Conservation (phyloP, 2,797 vertebrate species). For the Oophaga sylvatica region DNA sequence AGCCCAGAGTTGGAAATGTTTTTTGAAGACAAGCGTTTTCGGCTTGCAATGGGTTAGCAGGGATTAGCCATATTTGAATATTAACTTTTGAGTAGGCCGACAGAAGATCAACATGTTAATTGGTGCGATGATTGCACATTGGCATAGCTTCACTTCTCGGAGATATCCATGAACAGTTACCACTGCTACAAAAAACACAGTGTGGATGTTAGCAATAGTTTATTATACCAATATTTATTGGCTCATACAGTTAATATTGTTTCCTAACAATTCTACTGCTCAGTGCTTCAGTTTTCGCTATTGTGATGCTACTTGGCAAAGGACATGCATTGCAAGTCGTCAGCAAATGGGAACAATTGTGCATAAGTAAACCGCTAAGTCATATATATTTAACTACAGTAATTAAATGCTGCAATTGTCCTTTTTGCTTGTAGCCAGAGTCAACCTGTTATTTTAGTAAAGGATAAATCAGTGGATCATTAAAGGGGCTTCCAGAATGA, state of each 20-base stretch:
- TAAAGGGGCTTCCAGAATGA: too few relatives aligned
- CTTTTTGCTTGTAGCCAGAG: too few relatives aligned
- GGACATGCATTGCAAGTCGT: not conserved
- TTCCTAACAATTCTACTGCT: not conserved
- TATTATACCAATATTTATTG: not conserved
- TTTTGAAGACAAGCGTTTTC: not conserved
- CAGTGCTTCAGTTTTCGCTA: not conserved
- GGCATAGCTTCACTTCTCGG: slow-evolving; percentile 33
- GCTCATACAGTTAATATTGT: not conserved
- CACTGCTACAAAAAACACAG: not conserved
- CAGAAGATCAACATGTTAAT: slow-evolving; percentile 45
- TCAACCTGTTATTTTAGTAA: too few relatives aligned
- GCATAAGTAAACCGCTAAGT: too few relatives aligned
- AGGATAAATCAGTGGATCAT: too few relatives aligned
- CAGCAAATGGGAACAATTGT: too few relatives aligned
- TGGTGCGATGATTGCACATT: slow-evolving; percentile 35
- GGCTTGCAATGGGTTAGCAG: not conserved
- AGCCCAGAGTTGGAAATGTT: not conserved
- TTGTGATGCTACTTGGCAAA: not conserved
- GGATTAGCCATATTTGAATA: slow-evolving; percentile 22
- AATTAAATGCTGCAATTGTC: too few relatives aligned
- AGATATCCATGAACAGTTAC: slow-evolving; percentile 50
- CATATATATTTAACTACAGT: too few relatives aligned
- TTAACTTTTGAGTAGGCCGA: slow-evolving; percentile 41
- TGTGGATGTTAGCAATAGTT: not conserved